A percentile compares a stretch with the other conserved stretches of the same genome.
Evolutionary conservation across 1,140 invertebrate species (phyloP).

Genomic region (Apis cerana): DNA sequence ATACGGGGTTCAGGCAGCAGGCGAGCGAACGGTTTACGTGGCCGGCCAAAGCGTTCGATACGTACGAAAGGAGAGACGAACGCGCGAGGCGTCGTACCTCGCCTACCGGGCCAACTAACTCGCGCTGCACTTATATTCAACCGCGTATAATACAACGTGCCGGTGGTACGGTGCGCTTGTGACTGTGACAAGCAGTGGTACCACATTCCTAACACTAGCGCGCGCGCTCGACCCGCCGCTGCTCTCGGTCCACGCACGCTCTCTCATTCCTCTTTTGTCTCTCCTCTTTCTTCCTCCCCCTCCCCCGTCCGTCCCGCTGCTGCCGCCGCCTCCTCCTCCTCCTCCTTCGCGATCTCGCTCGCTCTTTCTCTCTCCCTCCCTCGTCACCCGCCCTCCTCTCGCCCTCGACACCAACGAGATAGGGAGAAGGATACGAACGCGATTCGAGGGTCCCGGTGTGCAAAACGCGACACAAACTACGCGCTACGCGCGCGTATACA

Average conservation of each 20-base stretch:
- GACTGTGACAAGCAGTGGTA: constrained; percentile 81
- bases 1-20: not conserved
- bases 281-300: not conserved
- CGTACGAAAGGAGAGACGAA: not conserved
- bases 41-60: not conserved
- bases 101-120: constrained; percentile 26
- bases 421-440: constrained; percentile 62
- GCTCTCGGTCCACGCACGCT: constrained; percentile 52
- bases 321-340: not conserved
- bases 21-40: not conserved
- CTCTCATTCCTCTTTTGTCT: constrained; percentile 24
- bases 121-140: constrained; percentile 41
- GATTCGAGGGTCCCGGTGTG: constrained; percentile 27
- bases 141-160: constrained; percentile 57
- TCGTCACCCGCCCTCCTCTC: no score
- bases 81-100: constrained; percentile 14
- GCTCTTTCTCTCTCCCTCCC: no score
- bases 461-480: not conserved
- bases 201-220: constrained; percentile 81
- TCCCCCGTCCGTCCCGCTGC: not conserved
- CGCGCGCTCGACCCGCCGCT: constrained; percentile 46
- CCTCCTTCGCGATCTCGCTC: constrained; percentile 4
- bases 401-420: no score
- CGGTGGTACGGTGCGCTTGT: constrained; percentile 65
- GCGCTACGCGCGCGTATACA: not conserved